Evolutionary conservation across 2,797 vertebrate species (phyloP).

Genomic region (Odontamblyopus lacepedii): DNA sequence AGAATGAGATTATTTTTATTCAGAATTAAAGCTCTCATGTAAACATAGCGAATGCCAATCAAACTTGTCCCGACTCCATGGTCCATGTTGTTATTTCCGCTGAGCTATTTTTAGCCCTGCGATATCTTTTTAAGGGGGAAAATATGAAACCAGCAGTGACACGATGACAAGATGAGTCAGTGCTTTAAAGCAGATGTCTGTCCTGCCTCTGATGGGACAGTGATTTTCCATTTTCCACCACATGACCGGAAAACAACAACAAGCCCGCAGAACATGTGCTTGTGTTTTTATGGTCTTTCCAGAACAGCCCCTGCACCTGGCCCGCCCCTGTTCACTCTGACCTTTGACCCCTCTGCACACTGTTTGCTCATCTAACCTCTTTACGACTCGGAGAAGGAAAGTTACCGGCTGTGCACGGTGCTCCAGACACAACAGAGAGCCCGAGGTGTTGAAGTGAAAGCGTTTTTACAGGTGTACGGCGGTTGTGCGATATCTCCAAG

Average conservation of each 20-base stretch:
- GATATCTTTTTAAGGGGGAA: neutral
- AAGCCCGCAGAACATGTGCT: conserved; percentile 23
- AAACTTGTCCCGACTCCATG: no score
- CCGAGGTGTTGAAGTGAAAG: neutral
- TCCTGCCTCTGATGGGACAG: neutral
- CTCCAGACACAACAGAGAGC: conserved; percentile 8
- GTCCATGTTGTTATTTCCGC: neutral
- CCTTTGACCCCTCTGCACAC: neutral
- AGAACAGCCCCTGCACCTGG: neutral
- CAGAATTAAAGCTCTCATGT: no score
- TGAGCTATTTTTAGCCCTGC: neutral
- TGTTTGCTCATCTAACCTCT: conserved; percentile 35
- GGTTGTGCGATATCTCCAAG: neutral
- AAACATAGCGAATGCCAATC: no score
- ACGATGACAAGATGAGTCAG: neutral
- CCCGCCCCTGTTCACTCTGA: neutral
- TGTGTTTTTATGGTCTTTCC: conserved; percentile 23
- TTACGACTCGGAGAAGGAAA: conserved; percentile 20
- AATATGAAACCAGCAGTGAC: neutral
- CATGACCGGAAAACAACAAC: neutral
- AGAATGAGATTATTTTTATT: no score
- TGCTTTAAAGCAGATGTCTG: neutral
- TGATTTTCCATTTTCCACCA: neutral
- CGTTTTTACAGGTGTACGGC: neutral
- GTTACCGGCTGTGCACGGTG: neutral